These are phyloP conservation scores for Botia almorhae DNA, from an alignment of 2,797 vertebrate genomes.

Conservation along the genomic window DNA sequence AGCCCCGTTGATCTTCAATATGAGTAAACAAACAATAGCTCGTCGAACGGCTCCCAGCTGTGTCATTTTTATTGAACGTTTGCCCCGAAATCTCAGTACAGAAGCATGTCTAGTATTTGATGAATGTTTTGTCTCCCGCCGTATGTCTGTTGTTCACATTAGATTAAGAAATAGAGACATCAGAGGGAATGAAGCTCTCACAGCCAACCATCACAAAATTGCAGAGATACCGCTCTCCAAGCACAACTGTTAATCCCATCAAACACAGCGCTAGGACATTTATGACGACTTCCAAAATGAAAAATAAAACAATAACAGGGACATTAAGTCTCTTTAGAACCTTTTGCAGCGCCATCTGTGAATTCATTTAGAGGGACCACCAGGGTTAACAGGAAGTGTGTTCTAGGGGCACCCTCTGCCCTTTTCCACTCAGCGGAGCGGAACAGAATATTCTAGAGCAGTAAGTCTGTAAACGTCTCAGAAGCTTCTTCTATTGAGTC, in stretches of 20 bases:
- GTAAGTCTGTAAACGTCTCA: slow-evolving; percentile 20
- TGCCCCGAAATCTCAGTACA: slow-evolving; percentile 20
- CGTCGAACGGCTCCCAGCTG: background rate
- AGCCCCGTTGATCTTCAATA: slow-evolving; percentile 21
- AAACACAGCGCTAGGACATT: slow-evolving; percentile 42
- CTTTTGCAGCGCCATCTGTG: slow-evolving; percentile 69
- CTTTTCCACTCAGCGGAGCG: slow-evolving; percentile 34
- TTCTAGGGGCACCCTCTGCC: slow-evolving; percentile 57
- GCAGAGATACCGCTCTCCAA: slow-evolving; percentile 28
- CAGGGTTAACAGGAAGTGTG: slow-evolving; percentile 67
- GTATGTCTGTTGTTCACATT: slow-evolving; percentile 30
- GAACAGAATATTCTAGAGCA: background rate
- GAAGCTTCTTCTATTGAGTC: slow-evolving; percentile 30
- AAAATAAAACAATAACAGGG: slow-evolving; percentile 52
- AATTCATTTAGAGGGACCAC: slow-evolving; percentile 70
- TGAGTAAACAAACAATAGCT: slow-evolving; percentile 19
- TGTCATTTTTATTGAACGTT: slow-evolving; percentile 6
- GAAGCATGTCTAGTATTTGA: slow-evolving; percentile 29
- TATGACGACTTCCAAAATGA: slow-evolving; percentile 44
- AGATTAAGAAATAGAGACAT: slow-evolving; percentile 32
- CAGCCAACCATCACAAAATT: slow-evolving; percentile 45
- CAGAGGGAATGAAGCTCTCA: slow-evolving; percentile 16
- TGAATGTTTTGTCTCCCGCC: slow-evolving; percentile 23
- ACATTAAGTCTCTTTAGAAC: slow-evolving; percentile 35
- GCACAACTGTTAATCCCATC: slow-evolving; percentile 51